Conservation (phyloP, 1,140 invertebrate species). For the Coenobita brevimanus region DNA sequence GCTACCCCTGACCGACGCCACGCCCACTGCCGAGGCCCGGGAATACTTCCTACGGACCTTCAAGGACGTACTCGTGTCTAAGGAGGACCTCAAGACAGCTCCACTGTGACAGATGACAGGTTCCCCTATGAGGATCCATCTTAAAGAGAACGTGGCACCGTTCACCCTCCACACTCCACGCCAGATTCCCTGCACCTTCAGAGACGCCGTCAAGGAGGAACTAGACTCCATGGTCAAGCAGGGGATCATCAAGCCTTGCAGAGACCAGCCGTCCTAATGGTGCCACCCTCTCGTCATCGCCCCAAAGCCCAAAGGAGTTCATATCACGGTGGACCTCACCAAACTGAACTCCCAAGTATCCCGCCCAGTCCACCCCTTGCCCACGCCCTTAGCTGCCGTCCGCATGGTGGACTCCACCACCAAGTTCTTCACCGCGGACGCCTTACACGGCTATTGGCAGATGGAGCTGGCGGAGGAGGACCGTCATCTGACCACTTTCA, state of each 20-base stretch:
- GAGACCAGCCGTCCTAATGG: neutral
- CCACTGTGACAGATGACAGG: neutral
- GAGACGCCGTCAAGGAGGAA: neutral
- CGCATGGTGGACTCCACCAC: neutral
- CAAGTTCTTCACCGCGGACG: no score
- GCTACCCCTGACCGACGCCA: neutral
- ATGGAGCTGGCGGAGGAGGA: no score
- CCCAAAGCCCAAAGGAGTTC: neutral
- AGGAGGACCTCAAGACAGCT: no score
- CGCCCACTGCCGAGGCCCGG: no score
- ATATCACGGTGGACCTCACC: no score
- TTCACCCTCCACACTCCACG: no score
- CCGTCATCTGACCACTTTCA: no score
- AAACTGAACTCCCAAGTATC: constrained; percentile 23
- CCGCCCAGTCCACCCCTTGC: constrained; percentile 10
- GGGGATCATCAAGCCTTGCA: neutral
- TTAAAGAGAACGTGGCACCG: no score
- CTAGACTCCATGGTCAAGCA: neutral
- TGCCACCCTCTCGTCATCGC: constrained; percentile 1
- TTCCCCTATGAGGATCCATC: no score
- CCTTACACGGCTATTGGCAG: no score
- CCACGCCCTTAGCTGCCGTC: neutral
- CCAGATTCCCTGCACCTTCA: constrained; percentile 11
- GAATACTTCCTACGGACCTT: no score
- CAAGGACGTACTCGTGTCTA: no score